Evolutionary conservation across 1,140 invertebrate genomes (phyloP).

Genomic region (Sesamia nonagrioides): DNA sequence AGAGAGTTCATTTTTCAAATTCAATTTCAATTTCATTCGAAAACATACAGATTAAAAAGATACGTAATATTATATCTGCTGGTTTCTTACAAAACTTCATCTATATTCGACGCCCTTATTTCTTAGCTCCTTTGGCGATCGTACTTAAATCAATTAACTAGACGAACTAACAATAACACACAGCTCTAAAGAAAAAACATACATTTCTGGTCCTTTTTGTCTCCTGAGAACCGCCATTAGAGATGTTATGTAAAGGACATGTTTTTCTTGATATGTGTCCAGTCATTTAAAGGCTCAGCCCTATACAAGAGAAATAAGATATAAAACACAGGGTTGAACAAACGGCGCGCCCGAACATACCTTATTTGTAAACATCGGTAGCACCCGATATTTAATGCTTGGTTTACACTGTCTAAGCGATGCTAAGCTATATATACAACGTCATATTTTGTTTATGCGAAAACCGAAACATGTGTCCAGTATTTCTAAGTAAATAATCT

Average conservation of each 20-base stretch:
- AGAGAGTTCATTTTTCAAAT: too few species aligned
- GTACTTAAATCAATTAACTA: too few species aligned
- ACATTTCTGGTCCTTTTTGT: not conserved
- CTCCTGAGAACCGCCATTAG: slow-evolving; percentile 10
- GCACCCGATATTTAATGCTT: slow-evolving; percentile 31
- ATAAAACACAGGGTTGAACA: slow-evolving; percentile 40
- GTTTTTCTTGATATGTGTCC: not conserved
- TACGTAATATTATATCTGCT: too few species aligned
- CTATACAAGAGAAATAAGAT: slow-evolving; percentile 45
- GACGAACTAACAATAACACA: not conserved
- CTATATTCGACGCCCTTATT: too few species aligned
- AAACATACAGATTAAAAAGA: too few species aligned
- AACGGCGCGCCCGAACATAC: slow-evolving; percentile 47
- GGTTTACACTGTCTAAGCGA: not conserved
- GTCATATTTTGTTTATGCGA: too few species aligned
- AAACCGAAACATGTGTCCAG: too few species aligned
- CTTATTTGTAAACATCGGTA: slow-evolving; percentile 79
- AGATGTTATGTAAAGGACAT: slow-evolving; percentile 19
- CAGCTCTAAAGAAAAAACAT: not conserved
- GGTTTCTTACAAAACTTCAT: too few species aligned
- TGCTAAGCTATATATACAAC: not conserved
- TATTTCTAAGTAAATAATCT: too few species aligned
- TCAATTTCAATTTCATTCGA: too few species aligned
- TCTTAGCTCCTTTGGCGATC: too few species aligned
- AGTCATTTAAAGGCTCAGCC: not conserved